Conservation (phyloP, 1,140 invertebrate genomes). For the Amyelois transitella region DNA sequence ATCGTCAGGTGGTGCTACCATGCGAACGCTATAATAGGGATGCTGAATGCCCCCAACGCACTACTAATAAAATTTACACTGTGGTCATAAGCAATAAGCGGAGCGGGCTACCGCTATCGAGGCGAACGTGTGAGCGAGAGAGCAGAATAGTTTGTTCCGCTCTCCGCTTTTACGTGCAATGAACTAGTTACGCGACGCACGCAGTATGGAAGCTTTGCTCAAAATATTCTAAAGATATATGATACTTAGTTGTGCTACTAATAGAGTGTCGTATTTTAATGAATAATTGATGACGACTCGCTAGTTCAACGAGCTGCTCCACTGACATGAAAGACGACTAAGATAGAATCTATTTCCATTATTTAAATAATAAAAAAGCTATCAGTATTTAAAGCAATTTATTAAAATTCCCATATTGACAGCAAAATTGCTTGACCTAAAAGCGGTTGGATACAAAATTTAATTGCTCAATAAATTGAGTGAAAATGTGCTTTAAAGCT, state of each 20-base stretch:
- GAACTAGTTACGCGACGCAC: background rate
- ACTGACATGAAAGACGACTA: too few species aligned
- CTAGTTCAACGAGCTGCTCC: too few species aligned
- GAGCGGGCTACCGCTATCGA: background rate
- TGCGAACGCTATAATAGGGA: slow-evolving; percentile 13
- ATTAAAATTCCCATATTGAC: too few species aligned
- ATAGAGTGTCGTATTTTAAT: too few species aligned
- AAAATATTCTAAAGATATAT: too few species aligned
- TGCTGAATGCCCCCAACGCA: slow-evolving; percentile 6
- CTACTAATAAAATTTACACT: slow-evolving; percentile 6
- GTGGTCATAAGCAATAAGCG: background rate
- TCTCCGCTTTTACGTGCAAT: background rate
- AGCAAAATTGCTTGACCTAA: background rate
- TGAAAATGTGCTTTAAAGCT: background rate
- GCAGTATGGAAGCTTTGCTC: too few species aligned
- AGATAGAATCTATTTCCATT: too few species aligned
- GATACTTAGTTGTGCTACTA: too few species aligned
- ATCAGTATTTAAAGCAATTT: too few species aligned
- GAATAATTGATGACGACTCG: too few species aligned
- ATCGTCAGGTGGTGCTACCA: slow-evolving; percentile 24
- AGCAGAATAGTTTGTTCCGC: background rate
- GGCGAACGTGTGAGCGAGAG: background rate
- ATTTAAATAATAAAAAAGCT: too few species aligned
- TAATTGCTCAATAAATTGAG: background rate
- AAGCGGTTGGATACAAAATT: background rate